phyloP scores from a whole-genome alignment of 2,797 vertebrate genomes.

The Cossypha caffra region DNA sequence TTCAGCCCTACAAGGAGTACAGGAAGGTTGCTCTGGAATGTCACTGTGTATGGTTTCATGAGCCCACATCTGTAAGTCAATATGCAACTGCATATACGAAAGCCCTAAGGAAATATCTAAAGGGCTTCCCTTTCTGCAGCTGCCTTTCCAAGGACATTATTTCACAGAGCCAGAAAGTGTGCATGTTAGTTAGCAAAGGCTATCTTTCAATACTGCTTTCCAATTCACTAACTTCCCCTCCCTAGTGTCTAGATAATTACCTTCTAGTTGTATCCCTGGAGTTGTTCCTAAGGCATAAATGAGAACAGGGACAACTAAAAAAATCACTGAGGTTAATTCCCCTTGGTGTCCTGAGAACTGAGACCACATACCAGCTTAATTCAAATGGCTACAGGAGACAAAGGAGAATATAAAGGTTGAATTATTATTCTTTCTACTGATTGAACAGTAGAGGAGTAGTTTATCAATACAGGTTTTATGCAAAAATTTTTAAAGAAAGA shows the following conservation, averaged over 20 bases:
- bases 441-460: not conserved
- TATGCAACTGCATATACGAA: not conserved
- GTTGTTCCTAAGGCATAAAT: not conserved
- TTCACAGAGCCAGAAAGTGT: not conserved
- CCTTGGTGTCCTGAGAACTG: not conserved
- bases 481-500: not conserved
- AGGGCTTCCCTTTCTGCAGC: not conserved
- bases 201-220: slow-evolving; percentile 36
- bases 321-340: slow-evolving; percentile 19
- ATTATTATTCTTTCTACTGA: not conserved
- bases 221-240: slow-evolving; percentile 51
- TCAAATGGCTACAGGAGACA: not conserved
- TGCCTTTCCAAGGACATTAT: not conserved
- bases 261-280: slow-evolving; percentile 25
- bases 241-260: slow-evolving; percentile 38
- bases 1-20: not conserved
- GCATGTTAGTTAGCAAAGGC: not conserved
- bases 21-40: not conserved
- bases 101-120: not conserved
- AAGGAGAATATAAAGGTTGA: not conserved
- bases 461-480: not conserved
- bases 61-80: not conserved
- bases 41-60: not conserved
- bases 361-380: not conserved
- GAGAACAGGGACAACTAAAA: slow-evolving; percentile 9